These are phyloP conservation scores for Trissoscelio sp. DNA, from an alignment of 2,888 invertebrate species.

Conservation along the genomic window DNA sequence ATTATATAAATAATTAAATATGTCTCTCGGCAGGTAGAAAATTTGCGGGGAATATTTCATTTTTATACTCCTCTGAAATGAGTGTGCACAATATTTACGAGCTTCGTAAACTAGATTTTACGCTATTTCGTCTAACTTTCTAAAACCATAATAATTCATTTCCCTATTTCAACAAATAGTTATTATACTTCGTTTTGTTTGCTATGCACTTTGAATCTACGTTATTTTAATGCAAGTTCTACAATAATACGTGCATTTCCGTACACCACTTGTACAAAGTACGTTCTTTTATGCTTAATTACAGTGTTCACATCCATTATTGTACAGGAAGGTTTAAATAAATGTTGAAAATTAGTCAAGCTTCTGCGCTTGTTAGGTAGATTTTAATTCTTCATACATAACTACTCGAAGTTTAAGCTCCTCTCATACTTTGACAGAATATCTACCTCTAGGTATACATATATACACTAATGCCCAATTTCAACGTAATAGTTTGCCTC, in stretches of 20 bases:
- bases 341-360: not conserved
- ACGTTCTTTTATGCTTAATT: not conserved
- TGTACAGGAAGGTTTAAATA: not conserved
- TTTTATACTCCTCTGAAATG: not conserved
- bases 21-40: not conserved
- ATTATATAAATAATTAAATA: conserved; percentile 33
- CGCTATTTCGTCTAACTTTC: too few species aligned
- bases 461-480: too few species aligned
- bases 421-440: conserved; percentile 19
- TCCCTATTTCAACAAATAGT: not conserved
- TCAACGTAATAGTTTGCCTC: too few species aligned
- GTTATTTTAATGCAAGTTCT: not conserved
- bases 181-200: not conserved
- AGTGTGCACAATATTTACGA: too few species aligned
- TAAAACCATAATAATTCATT: too few species aligned
- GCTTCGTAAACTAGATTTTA: too few species aligned
- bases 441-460: too few species aligned
- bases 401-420: not conserved
- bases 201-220: not conserved
- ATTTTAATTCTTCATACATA: not conserved
- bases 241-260: not conserved
- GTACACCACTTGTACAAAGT: not conserved
- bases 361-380: not conserved
- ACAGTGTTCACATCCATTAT: not conserved
- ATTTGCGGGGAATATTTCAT: not conserved